phyloP scores from a whole-genome alignment of 2,113 vertebrate species.

The Proteles cristata region DNA sequence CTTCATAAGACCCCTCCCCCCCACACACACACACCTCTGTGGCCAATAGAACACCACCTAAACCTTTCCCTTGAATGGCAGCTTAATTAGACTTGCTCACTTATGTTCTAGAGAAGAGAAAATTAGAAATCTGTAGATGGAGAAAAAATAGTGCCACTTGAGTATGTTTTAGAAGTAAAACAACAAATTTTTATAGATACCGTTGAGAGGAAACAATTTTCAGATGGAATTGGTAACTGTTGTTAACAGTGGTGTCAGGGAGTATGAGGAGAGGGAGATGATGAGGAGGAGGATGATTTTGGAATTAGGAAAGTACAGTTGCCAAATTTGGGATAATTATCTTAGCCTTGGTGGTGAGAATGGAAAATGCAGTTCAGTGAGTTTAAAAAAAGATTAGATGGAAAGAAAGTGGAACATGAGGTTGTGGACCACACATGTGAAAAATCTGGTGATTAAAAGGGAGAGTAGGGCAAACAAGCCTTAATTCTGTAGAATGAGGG shows the following conservation, averaged over 20 bases:
- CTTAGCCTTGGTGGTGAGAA: not conserved
- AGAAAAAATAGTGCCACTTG: not conserved
- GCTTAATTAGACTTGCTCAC: not conserved
- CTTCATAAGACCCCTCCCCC: not conserved
- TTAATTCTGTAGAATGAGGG: not conserved
- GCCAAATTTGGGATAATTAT: not conserved
- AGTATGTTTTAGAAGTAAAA: conserved; percentile 14
- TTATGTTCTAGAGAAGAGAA: not conserved
- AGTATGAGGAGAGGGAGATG: not conserved
- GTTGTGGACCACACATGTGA: not conserved
- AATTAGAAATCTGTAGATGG: not conserved
- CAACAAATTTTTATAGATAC: not conserved
- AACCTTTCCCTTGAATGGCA: not conserved
- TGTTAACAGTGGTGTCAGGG: not conserved
- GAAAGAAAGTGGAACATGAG: not conserved
- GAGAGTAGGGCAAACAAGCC: not conserved
- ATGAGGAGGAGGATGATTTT: not conserved
- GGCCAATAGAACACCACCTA: not conserved
- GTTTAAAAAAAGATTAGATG: not conserved
- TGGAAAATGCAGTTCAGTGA: not conserved
- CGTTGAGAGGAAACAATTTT: not conserved
- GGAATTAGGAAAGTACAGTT: not conserved
- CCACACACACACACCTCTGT: not conserved
- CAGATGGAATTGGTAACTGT: not conserved
- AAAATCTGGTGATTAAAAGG: not conserved